Percentiles rank a stretch among this genome's conserved stretches.
Conservation (phyloP, 2,797 vertebrate species). For the Sebastes trivittatus region DNA sequence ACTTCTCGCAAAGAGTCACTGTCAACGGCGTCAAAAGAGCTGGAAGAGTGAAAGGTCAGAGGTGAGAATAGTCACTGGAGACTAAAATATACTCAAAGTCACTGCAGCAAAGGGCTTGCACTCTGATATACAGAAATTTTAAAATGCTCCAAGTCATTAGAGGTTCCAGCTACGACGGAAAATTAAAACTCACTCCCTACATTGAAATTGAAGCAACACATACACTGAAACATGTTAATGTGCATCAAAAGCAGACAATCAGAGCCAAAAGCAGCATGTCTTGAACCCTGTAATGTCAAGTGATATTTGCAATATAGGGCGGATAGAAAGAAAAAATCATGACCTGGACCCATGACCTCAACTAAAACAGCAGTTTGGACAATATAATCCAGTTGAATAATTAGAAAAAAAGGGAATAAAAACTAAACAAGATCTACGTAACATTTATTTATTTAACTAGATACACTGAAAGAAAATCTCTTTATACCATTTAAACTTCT, state of each 20-base stretch:
- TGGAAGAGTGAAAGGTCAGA: constrained; percentile 62
- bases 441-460: constrained; percentile 85
- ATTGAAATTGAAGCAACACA: constrained; percentile 64
- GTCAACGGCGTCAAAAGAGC: constrained; percentile 61
- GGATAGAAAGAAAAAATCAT: constrained; percentile 55
- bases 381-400: constrained; percentile 78
- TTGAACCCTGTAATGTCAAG: constrained; percentile 61
- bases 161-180: constrained; percentile 62
- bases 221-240: constrained; percentile 66
- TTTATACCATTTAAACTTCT: constrained; percentile 82
- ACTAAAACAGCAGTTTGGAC: constrained; percentile 80
- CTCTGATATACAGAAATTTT: constrained; percentile 53
- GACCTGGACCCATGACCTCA: constrained; percentile 70
- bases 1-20: constrained; percentile 65
- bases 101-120: constrained; percentile 65
- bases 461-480: constrained; percentile 82
- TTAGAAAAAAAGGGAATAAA: constrained; percentile 75
- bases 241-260: constrained; percentile 68
- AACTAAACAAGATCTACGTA: constrained; percentile 83
- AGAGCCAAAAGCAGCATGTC: constrained; percentile 61
- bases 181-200: constrained; percentile 62
- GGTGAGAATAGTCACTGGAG: constrained; percentile 51
- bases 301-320: constrained; percentile 62
- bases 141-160: constrained; percentile 60
- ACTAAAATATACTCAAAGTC: constrained; percentile 57